Conservation (phyloP, 2,888 invertebrate genomes). For the Limnephilus auricula region DNA sequence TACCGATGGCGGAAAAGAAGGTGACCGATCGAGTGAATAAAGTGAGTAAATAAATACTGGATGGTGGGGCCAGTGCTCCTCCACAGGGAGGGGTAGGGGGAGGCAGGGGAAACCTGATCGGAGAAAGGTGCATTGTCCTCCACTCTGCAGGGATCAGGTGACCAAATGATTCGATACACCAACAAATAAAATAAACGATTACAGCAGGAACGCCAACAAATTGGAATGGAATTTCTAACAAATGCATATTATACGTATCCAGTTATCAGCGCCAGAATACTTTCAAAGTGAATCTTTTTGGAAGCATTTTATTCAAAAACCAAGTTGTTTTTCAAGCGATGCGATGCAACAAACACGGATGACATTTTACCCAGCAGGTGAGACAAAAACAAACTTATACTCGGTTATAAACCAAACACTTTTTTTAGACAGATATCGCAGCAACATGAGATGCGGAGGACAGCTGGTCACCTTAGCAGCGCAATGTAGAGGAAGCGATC, state of each 20-base stretch:
- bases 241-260: not conserved
- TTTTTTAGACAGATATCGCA: not conserved
- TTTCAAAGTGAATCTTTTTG: too few species aligned
- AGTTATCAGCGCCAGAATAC: not conserved
- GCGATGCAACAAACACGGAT: too few species aligned
- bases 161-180: conserved; percentile 13
- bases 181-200: not conserved
- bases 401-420: not conserved
- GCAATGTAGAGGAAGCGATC: conserved; percentile 34
- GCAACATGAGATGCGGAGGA: not conserved
- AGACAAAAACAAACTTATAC: too few species aligned
- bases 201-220: not conserved
- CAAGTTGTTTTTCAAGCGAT: too few species aligned
- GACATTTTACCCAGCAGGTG: too few species aligned
- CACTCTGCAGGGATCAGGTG: conserved; percentile 42
- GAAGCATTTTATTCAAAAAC: too few species aligned
- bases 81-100: not conserved
- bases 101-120: conserved; percentile 50
- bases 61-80: conserved; percentile 13
- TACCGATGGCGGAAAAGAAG: conserved; percentile 38
- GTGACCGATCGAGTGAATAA: conserved; percentile 45
- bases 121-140: conserved; percentile 59
- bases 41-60: conserved; percentile 33
- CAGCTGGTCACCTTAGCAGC: conserved; percentile 42
- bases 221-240: not conserved